phyloP scores from a whole-genome alignment of 2,888 invertebrate genomes.

The Apotomis capreana region DNA sequence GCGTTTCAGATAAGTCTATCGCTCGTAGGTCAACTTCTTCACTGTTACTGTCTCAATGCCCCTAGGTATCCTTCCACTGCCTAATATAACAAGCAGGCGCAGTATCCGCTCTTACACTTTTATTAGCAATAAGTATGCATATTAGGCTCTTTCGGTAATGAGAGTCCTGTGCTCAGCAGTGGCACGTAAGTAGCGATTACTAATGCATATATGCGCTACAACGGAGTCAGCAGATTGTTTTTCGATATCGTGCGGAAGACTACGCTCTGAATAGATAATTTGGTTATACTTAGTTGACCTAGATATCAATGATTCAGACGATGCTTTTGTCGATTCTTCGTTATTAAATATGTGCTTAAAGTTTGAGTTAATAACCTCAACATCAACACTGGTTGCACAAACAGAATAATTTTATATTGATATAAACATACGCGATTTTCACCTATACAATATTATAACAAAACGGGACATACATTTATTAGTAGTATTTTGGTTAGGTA shows the following conservation, averaged over 20 bases:
- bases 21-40: constrained; percentile 24
- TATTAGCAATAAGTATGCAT: not conserved
- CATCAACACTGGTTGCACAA: too few relatives aligned
- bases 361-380: not conserved
- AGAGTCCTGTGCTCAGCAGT: not conserved
- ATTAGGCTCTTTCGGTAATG: not conserved
- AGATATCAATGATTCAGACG: not conserved
- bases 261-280: not conserved
- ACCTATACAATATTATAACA: too few relatives aligned
- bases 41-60: constrained; percentile 11
- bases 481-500: too few relatives aligned
- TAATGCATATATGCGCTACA: not conserved
- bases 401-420: too few relatives aligned
- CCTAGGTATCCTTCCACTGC: constrained; percentile 9
- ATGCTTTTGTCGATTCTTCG: not conserved
- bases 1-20: constrained; percentile 45
- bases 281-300: not conserved
- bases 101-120: not conserved
- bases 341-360: not conserved
- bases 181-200: not conserved
- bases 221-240: not conserved
- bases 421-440: too few relatives aligned
- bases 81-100: constrained; percentile 11
- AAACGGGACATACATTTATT: too few relatives aligned
- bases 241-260: not conserved